Base-by-base conservation (phyloP, 2,888 invertebrate genomes). In the Lydus trimaculatus region DNA sequence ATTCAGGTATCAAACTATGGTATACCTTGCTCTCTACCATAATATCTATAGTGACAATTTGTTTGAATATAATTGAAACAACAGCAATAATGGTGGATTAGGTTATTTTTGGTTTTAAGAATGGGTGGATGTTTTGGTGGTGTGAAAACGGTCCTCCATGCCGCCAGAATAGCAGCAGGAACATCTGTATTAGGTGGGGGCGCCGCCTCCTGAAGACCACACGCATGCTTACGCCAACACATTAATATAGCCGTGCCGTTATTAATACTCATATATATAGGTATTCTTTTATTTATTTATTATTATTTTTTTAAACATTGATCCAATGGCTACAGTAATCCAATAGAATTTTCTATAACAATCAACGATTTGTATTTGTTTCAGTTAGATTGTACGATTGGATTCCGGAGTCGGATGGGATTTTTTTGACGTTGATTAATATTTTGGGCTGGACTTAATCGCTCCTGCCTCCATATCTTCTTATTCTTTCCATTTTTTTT, bases 161-260 rank as follows among this genome's bases (percentile, higher is more conserved):
- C 48, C 20, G 20, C 31, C 17, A 61, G 48, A 69, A 65, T 62
- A 52, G 62, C 65, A 66, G 67, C n/a, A 60, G 60, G 52, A 80
- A 79, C 80, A 80, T 80, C 80, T 79, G 81, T 81, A 81, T 80
- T 79, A 80, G 81, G 79, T 77, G 81, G 79, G 79, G 76, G 80
- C 77, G 79, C 80, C 80, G 79, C 81, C 78, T 75, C 66, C 71
- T 72, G 71, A 48, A 73, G 83, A 83, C 84, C 84, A 84, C 84
- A 83, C 84, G 82, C 83, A 82, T 77, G 73, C 80, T 84, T 82
- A 83, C 83, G 81, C 83, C 82, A 81, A 82, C 82, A 83, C 83
- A 83, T 83, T 83, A 84, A 84, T 84, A 83, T 82, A 83, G 81
- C 79, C 79, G 81, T 82, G 83, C 83, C 81, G 81, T 83, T 83